phyloP scores from a whole-genome alignment of 2,113 vertebrate genomes.

The Paracanthobrama guichenoti region DNA sequence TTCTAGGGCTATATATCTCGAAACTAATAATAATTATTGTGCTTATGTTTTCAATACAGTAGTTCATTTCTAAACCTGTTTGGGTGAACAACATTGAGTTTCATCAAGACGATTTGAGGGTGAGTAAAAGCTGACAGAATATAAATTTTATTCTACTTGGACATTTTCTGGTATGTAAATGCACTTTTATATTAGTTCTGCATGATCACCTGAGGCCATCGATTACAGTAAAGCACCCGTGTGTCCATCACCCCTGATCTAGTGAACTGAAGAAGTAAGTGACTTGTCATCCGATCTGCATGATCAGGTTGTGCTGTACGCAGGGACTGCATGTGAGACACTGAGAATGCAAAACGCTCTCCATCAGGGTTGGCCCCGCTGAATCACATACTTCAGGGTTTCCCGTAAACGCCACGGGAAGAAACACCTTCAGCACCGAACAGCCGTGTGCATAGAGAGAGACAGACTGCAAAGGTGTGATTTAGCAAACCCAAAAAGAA shows the following conservation, averaged over 20 bases:
- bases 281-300: not conserved
- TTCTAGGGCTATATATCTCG: not conserved
- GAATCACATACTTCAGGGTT: constrained; percentile 12
- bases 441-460: not conserved
- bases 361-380: constrained; percentile 17
- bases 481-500: not conserved
- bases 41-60: not conserved
- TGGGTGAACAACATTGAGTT: not conserved
- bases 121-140: not conserved
- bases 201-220: not conserved
- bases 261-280: not conserved
- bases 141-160: not conserved
- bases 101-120: not conserved
- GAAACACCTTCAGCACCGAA: not conserved
- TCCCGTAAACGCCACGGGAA: not conserved
- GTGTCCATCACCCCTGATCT: too few relatives aligned
- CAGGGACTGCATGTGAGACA: not conserved
- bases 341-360: constrained; percentile 26
- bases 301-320: not conserved
- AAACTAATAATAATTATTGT: not conserved
- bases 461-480: constrained; percentile 8
- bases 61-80: not conserved
- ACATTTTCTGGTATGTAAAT: not conserved
- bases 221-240: not conserved
- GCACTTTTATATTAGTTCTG: not conserved